A percentile compares a stretch with the other conserved stretches of the same genome.
phyloP scores from a whole-genome alignment of 2,888 invertebrate genomes.

The Dryobota labecula region DNA sequence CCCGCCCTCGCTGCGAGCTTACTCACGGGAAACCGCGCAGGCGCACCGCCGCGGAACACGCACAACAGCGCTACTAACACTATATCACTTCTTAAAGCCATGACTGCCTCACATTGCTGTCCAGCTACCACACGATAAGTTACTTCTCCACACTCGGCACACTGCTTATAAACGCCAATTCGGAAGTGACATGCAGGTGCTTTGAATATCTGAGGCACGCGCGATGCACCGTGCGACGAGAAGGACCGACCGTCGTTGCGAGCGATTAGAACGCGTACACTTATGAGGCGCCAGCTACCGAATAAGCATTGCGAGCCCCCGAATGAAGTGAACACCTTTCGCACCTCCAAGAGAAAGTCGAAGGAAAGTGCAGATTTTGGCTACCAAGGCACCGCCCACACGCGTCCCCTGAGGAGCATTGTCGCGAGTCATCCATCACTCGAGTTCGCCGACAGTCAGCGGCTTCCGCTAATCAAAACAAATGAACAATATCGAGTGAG shows the following conservation, averaged over 20 bases:
- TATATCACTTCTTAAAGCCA: constrained; percentile 78
- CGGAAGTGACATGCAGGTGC: constrained; percentile 86
- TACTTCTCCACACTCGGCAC: constrained; percentile 69
- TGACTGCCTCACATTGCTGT: constrained; percentile 82
- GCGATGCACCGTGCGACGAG: constrained; percentile 78
- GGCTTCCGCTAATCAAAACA: constrained; percentile 79
- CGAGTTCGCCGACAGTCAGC: constrained; percentile 73
- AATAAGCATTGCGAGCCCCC: constrained; percentile 88
- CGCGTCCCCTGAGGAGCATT: constrained; percentile 87
- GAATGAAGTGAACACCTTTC: constrained; percentile 87
- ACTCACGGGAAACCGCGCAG: constrained; percentile 90
- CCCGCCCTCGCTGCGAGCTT: constrained; percentile 80
- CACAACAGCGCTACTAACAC: constrained; percentile 81
- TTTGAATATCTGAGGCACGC: constrained; percentile 86
- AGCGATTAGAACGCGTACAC: constrained; percentile 88
- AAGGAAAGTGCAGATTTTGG: constrained; percentile 90
- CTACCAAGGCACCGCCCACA: constrained; percentile 88
- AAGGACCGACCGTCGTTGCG: constrained; percentile 72
- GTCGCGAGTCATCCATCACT: constrained; percentile 88
- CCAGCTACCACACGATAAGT: constrained; percentile 71
- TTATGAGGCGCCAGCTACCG: constrained; percentile 88
- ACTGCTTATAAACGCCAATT: constrained; percentile 80
- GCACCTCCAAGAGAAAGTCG: constrained; percentile 90
- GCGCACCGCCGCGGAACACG: constrained; percentile 84
- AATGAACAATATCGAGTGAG: constrained; percentile 76